phyloP scores from a whole-genome alignment of 2,888 invertebrate genomes.

The Strigamia transsilvanica region DNA sequence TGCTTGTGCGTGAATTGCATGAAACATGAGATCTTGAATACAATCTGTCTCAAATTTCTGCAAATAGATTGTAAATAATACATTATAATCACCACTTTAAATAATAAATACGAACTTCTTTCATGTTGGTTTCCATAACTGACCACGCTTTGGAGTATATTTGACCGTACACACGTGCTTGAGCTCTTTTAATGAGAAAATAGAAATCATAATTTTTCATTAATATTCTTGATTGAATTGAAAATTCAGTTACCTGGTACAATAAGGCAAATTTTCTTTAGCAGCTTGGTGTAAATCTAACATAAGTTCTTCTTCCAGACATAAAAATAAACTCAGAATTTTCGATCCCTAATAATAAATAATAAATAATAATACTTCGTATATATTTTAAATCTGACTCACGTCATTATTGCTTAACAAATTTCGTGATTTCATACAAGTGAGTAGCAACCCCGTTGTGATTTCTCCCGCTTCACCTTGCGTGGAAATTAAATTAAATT shows the following conservation, averaged over 20 bases:
- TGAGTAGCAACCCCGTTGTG: neutral
- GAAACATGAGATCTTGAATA: slow-evolving; percentile 46
- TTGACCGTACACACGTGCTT: neutral
- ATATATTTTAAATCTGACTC: neutral
- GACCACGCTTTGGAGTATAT: neutral
- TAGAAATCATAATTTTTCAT: too few species aligned
- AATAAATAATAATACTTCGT: neutral
- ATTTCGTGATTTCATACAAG: neutral
- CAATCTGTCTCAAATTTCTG: neutral
- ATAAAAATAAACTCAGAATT: neutral
- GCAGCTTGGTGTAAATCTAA: neutral
- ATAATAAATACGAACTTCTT: neutral
- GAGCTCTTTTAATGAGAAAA: neutral
- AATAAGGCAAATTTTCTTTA: neutral
- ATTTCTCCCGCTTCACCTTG: neutral
- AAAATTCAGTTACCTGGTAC: neutral
- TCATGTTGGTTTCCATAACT: neutral
- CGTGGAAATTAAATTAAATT: neutral
- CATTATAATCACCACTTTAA: neutral
- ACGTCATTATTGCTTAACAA: neutral
- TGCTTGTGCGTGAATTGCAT: slow-evolving; percentile 1
- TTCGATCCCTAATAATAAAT: slow-evolving; percentile 7
- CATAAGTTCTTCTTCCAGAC: neutral
- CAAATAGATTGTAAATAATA: neutral
- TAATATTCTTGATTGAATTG: neutral